Evolutionary conservation across 2,113 vertebrate genomes (phyloP).

Genomic region (Dipodomys merriami): DNA sequence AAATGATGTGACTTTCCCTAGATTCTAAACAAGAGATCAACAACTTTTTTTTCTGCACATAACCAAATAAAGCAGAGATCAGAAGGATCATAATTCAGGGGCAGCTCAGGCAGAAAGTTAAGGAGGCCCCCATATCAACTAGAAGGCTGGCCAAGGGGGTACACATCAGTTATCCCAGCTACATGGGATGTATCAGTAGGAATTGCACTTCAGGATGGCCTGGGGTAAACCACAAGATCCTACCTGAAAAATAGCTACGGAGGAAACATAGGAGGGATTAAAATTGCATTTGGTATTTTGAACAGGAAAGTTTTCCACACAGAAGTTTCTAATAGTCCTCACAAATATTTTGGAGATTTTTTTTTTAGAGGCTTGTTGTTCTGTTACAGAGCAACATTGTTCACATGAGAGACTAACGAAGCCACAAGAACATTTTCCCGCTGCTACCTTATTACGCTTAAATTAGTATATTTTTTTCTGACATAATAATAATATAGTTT

Average conservation of each 20-base stretch:
- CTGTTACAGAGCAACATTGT: neutral
- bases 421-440: conserved; percentile 24
- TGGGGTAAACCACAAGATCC: no score
- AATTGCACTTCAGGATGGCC: no score
- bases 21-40: neutral
- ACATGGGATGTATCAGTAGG: no score
- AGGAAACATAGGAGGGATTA: neutral
- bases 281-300: conserved; percentile 3
- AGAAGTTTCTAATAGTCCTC: conserved; percentile 4
- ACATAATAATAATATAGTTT: neutral
- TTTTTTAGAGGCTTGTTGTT: neutral
- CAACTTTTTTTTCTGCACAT: neutral
- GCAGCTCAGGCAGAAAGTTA: no score
- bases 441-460: neutral
- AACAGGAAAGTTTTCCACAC: neutral
- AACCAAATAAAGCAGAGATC: neutral
- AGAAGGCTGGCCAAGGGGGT: no score
- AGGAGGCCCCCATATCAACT: no score
- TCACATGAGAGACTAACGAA: conserved; percentile 15
- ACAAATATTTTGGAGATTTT: neutral
- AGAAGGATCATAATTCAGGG: no score
- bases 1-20: conserved; percentile 6
- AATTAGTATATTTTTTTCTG: conserved; percentile 20
- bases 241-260: neutral
- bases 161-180: no score